phyloP scores from a whole-genome alignment of 37 sponge, comb jelly and placozoan species.

The Halichondria panicea region DNA sequence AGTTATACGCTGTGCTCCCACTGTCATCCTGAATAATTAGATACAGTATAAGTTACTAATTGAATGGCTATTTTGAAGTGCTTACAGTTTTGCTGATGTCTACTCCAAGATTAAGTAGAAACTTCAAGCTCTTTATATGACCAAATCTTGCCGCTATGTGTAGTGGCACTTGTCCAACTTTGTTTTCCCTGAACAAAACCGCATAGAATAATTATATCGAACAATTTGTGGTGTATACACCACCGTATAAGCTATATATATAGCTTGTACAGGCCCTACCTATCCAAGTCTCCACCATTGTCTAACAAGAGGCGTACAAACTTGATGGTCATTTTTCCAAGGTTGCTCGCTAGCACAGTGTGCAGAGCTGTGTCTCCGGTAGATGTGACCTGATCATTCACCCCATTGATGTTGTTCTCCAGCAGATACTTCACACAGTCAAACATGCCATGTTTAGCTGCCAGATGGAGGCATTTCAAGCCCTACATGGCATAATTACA shows the following conservation, averaged over 20 bases:
- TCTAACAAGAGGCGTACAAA: slow-evolving; percentile 46
- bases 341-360: neutral
- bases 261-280: no score
- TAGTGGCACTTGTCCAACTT: no score
- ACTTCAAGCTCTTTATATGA: no score
- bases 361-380: slow-evolving; percentile 65
- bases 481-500: slow-evolving; percentile 31
- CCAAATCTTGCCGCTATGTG: no score
- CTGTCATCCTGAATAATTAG: slow-evolving; percentile 47
- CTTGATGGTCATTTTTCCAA: slow-evolving; percentile 4
- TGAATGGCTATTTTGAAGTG: no score
- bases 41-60: no score
- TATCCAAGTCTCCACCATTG: slow-evolving; percentile 50
- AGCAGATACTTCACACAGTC: slow-evolving; percentile 64
- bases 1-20: slow-evolving; percentile 45
- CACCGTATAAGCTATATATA: slow-evolving; percentile 5
- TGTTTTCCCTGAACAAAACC: no score
- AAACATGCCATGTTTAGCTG: slow-evolving; percentile 44
- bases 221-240: neutral
- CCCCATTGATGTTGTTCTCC: slow-evolving; percentile 34
- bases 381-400: neutral
- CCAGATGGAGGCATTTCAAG: slow-evolving; percentile 54
- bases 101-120: no score
- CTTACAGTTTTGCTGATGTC: no score
- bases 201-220: no score